A percentile compares a stretch with the other conserved stretches of the same genome.
Evolutionary conservation across 1,140 invertebrate genomes (phyloP).

Genomic region (Drosophila ohnishii): DNA sequence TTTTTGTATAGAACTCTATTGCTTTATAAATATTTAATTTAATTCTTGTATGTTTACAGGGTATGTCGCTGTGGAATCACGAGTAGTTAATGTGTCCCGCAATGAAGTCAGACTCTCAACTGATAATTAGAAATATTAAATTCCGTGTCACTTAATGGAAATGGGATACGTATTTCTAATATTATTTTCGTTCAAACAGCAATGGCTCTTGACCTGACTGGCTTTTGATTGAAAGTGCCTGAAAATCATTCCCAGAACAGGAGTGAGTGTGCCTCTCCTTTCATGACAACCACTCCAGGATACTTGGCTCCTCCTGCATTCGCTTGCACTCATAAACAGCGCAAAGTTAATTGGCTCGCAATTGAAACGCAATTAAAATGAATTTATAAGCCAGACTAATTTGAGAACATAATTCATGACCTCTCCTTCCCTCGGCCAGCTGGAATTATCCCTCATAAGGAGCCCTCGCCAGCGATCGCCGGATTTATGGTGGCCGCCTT

Average conservation of each 20-base stretch:
- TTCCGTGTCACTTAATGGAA: neutral
- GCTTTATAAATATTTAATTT: too few species aligned
- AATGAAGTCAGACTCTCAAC: neutral
- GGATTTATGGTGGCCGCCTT: conserved; percentile 51
- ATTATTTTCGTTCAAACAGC: neutral
- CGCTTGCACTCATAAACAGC: conserved; percentile 26
- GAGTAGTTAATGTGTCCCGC: neutral
- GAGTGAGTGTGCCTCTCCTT: neutral
- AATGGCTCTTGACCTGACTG: conserved; percentile 9
- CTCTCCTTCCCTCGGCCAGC: neutral
- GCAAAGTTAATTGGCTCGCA: conserved; percentile 64
- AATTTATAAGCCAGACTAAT: conserved; percentile 61
- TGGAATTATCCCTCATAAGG: conserved; percentile 46
- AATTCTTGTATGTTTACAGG: neutral
- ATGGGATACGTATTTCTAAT: neutral
- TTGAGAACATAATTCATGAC: conserved; percentile 64
- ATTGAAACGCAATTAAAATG: conserved; percentile 76
- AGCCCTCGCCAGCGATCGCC: conserved; percentile 6
- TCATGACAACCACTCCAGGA: conserved; percentile 3
- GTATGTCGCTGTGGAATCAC: neutral
- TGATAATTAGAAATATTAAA: neutral
- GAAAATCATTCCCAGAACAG: neutral
- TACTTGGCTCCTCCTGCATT: neutral
- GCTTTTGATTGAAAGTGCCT: neutral
- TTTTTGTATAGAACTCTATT: neutral